Evolutionary conservation across 2,888 invertebrate genomes (phyloP), one percentile per base, ranked within the genome.

Genomic region (Rotaria sp.): DNA sequence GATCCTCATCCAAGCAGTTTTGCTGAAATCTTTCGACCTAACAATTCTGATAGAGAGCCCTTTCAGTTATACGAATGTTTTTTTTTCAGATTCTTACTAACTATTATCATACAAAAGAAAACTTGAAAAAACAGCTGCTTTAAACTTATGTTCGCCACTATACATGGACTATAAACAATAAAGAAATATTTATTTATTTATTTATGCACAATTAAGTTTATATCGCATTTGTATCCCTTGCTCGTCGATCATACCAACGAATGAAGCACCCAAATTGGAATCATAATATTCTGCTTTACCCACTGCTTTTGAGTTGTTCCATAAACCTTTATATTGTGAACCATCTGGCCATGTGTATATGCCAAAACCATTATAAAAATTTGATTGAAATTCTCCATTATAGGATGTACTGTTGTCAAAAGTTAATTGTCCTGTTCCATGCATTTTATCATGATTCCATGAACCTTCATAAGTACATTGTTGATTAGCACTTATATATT

Each of bases 321-420:
- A 75, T 75, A 41, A 41, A 26, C 75, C 75, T 75, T 38, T 38
- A 75, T 75, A 75, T 75, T 75, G 38, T 21, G 35, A 38, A 10
- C 75, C 75, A 21, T 75, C 75, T 24, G 75, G 38, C 75, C 75
- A 75, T 75, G 75, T 24, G 41, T 75, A 75, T 41, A 38, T 75
- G 1, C 75, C 75, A 2, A 26, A 2, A 41, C 75, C 75, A 38
- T 75, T 4, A 38, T 41, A 75, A 41, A 35, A 75, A 75, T 75
- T 75, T 21, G 38, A 38, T 41, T 41, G 38, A 41, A 75, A 75
- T 75, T 75, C 75, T 41, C 75, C 75, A 24, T 75, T 38, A 75
- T 75, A 75, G 4, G 38, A 26, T 26, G 75, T 26, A 11, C 75
- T 41, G 38, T 75, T 26, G 21, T 2, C 41, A 75, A 35, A 41